Base-by-base conservation (phyloP, 2,113 vertebrate species). In the Mungos mungo region DNA sequence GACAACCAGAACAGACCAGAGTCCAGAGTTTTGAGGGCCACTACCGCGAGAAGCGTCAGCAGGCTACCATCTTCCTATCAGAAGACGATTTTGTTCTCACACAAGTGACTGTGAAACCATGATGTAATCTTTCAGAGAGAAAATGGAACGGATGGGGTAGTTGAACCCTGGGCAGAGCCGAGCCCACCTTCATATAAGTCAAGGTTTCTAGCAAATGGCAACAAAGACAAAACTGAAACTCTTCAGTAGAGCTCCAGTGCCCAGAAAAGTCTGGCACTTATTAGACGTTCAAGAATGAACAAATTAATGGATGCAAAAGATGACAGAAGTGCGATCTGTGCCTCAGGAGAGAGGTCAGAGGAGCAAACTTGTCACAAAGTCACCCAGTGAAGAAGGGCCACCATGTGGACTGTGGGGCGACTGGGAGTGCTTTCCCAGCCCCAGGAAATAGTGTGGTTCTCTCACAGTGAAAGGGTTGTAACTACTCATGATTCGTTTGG, bases 341-440 rank as follows among this genome's bases (percentile, higher is more conserved):
- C 8, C 29, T 88, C 71, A n/a, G 52, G 25, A 35, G 57, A 79
- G 13, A 79, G 2, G 23, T 11, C 8, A 16, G 50, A 47, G 41
- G 2, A 84, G 12, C 63, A 35, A 80, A 71, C 12, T 50, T 41
- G 21, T 69, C 71, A 47, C 25, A 50, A 69, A 45, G 47, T 35
- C 68, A 81, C 13, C 94, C 84, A 91, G 25, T 2, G 2, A 35
- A 2, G 8, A 77, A 81, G 33, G 35, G 29, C 13, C 35, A 41
- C 33, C 13, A 27, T 23, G 21, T 21, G 2, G 16, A 11, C 8
- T 7, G 29, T 2, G 52, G 33, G 3, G 38, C 11, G 25, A 60
- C 10, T 3, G 0, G 7, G 6, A 14, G 6, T 74, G 23, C 9
- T 68, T 80, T 50, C 14, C 23, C 0, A 86, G 45, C 1, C 11